Evolutionary conservation across 2,797 vertebrate species (phyloP).

Genomic region (Monodelphis domestica): DNA sequence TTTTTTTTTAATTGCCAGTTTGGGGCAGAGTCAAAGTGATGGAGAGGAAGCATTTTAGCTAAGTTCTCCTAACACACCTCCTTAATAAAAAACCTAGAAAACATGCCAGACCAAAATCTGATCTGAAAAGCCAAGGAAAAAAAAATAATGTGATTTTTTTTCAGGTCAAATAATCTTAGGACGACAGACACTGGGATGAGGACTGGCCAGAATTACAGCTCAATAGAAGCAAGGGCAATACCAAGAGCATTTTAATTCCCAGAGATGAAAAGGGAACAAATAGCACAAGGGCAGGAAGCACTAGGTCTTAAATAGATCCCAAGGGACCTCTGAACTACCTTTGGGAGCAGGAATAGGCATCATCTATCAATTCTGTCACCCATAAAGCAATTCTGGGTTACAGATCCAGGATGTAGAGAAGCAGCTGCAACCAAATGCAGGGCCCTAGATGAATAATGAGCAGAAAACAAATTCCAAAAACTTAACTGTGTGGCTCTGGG

Average conservation of each 20-base stretch:
- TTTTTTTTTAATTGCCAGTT: no score
- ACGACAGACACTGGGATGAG: background rate
- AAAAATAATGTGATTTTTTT: background rate
- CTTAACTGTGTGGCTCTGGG: background rate
- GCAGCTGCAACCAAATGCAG: background rate
- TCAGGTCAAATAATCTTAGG: background rate
- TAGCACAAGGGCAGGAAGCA: background rate
- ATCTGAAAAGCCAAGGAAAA: background rate
- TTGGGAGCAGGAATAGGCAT: background rate
- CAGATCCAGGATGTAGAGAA: background rate
- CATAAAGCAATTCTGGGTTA: background rate
- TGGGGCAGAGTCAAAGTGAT: no score
- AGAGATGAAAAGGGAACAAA: background rate
- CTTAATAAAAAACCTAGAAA: no score
- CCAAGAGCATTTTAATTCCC: background rate
- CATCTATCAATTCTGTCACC: background rate
- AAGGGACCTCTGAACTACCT: background rate
- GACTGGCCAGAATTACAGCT: background rate
- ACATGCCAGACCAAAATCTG: background rate
- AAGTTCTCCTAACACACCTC: no score
- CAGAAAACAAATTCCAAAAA: background rate
- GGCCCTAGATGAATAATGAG: background rate
- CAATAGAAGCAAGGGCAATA: background rate
- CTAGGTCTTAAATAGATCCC: background rate
- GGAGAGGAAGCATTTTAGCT: no score